Evolutionary conservation across 2,888 invertebrate species (phyloP).

Genomic region (Agapostemon virescens): DNA sequence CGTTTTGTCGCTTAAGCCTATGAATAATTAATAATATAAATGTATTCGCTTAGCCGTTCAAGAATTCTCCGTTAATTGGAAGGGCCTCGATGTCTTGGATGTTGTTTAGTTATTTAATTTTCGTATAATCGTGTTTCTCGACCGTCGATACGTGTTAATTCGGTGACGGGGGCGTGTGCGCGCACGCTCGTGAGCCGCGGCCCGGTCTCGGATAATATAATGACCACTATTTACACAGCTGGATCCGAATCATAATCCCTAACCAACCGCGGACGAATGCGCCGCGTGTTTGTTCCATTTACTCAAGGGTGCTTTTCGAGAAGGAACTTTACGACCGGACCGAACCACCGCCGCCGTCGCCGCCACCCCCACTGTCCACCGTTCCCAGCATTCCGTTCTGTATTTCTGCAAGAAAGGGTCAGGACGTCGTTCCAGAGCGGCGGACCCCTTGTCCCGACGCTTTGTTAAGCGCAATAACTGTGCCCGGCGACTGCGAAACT

Average conservation of each 20-base stretch:
- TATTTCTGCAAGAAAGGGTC: conserved; percentile 45
- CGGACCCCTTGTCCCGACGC: conserved; percentile 57
- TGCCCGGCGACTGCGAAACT: conserved; percentile 62
- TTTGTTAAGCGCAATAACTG: conserved; percentile 72
- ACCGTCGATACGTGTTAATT: conserved; percentile 15
- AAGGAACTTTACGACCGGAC: conserved; percentile 66
- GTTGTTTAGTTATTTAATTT: not conserved
- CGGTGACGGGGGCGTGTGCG: not conserved
- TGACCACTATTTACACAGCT: conserved; percentile 67
- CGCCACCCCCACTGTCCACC: conserved; percentile 7
- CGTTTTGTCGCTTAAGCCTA: not conserved
- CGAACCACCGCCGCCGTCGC: not conserved
- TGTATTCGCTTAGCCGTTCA: not conserved
- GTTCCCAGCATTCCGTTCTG: conserved; percentile 24
- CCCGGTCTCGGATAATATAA: conserved; percentile 51
- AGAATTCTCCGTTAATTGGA: not conserved
- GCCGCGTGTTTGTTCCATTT: conserved; percentile 73
- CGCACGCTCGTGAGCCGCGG: not conserved
- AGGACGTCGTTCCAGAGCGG: conserved; percentile 43
- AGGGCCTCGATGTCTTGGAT: not conserved
- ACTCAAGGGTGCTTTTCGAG: conserved; percentile 67
- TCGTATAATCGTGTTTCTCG: not conserved
- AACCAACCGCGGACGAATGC: conserved; percentile 58
- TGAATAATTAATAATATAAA: not conserved
- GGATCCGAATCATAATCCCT: conserved; percentile 66